A percentile compares a stretch with the other conserved stretches of the same genome.
phyloP scores from a whole-genome alignment of 2,113 vertebrate species.

The Ploceus nigricollis region DNA sequence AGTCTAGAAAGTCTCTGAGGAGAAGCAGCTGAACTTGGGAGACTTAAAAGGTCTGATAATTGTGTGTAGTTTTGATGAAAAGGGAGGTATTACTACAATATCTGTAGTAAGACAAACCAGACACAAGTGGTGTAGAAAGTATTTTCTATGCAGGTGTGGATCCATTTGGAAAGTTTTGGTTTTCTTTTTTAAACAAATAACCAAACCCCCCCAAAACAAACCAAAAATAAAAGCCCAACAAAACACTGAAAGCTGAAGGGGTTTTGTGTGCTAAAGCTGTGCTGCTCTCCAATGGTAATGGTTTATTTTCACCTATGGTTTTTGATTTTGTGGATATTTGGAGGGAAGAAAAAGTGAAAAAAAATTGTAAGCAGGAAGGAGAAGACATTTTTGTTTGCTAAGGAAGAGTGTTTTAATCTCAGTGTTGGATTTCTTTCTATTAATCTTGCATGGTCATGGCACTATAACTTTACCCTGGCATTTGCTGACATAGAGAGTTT shows the following conservation, averaged over 20 bases:
- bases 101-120: neutral
- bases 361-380: neutral
- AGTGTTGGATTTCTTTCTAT: neutral
- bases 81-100: neutral
- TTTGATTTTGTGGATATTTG: neutral
- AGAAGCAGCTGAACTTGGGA: neutral
- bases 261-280: neutral
- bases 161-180: neutral
- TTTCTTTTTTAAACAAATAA: neutral
- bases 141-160: neutral
- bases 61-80: neutral
- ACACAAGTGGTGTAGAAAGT: neutral
- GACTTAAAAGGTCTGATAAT: neutral
- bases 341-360: neutral
- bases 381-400: neutral
- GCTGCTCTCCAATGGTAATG: neutral
- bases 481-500: neutral
- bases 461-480: neutral
- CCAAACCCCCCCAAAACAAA: accelerated
- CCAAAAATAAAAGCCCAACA: neutral
- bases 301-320: neutral
- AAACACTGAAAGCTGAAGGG: neutral
- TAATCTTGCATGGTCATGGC: neutral
- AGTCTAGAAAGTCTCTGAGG: neutral
- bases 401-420: neutral